Percentiles rank a stretch among this genome's conserved stretches.
These are phyloP conservation scores for Ancistrus triradiatus DNA, from an alignment of 2,113 vertebrate genomes.

Conservation along the genomic window DNA sequence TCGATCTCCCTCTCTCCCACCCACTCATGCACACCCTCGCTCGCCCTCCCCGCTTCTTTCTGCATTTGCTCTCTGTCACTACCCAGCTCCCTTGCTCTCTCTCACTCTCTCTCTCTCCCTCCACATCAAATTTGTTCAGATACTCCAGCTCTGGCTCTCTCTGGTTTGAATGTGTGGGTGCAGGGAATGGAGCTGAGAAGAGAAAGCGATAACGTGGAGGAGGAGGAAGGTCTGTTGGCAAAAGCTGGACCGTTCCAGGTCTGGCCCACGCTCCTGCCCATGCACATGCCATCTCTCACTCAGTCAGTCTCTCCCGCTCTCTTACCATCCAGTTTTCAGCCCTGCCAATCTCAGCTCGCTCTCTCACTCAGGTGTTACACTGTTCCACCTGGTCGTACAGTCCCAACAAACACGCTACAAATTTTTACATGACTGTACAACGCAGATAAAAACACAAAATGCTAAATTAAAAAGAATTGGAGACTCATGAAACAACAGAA, in stretches of 20 bases:
- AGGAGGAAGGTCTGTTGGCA: slow-evolving; percentile 50
- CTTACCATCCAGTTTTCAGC: neutral
- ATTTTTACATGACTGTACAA: no score
- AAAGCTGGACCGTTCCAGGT: slow-evolving; percentile 46
- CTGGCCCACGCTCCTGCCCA: slow-evolving; percentile 46
- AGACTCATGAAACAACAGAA: no score
- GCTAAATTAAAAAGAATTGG: no score
- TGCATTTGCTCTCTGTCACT: slow-evolving; percentile 46
- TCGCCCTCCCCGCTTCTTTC: slow-evolving; percentile 44
- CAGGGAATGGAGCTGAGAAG: slow-evolving; percentile 39
- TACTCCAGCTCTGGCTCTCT: slow-evolving; percentile 20
- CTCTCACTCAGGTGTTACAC: slow-evolving; percentile 19
- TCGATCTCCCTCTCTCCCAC: slow-evolving; percentile 31
- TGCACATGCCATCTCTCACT: slow-evolving; percentile 25
- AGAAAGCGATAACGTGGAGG: slow-evolving; percentile 37
- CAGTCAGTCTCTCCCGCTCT: neutral
- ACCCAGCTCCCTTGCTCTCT: slow-evolving; percentile 13
- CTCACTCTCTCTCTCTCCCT: slow-evolving; percentile 14
- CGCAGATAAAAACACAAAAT: no score
- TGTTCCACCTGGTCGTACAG: no score
- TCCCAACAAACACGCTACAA: no score
- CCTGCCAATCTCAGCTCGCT: neutral
- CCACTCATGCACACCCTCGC: slow-evolving; percentile 30
- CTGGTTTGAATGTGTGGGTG: slow-evolving; percentile 45
- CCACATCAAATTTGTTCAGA: slow-evolving; percentile 9